Evolutionary conservation across 1,140 invertebrate genomes (phyloP), one percentile per base, ranked within the genome.

Genomic region (Coenobita brevimanus): DNA sequence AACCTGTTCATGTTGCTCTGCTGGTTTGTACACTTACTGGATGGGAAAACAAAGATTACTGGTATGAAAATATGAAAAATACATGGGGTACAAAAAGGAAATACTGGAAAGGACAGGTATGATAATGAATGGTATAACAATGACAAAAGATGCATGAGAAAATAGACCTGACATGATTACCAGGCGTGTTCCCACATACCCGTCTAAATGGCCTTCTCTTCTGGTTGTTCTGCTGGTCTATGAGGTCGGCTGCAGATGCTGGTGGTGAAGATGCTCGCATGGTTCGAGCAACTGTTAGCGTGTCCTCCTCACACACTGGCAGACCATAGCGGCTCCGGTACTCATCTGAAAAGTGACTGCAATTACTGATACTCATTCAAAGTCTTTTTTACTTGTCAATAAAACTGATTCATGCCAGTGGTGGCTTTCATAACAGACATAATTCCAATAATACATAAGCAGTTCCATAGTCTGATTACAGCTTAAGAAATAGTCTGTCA

Each of bases 221-320:
- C 57, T 89, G 89, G 60, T 88, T 90, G 93, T 97, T 97, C 93
- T 97, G 96, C 86, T 95, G 95, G 92, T 99, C 98, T 69, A 99
- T 93, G 88, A 98, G 95, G 93, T 99, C 98, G 36, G 96, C 95
- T 54, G 97, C 97, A 93, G 96, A 98, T 0, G 97, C 96, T 17
- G 98, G 98, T 33, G 98, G 98, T 24, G 98, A 98, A 79, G 97
- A 97, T 1, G 98, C 96, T 91, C 98, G 93, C 97, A 99, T 99
- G 64, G 95, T 95, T 91, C 96, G 96, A 0, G 97, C 96, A 13
- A 99, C 96, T 93, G 99, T 97, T 89, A 99, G 94, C 10, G 98
- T 98, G 92, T 99, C 98, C 93, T 99, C 98, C 89, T 96, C 95
- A 78, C 96, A 93, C 33, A 95, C 95, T 57, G 95, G 89, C 41